These are phyloP conservation scores for Lophius piscatorius DNA, from an alignment of 2,113 vertebrate genomes.

Conservation along the genomic window DNA sequence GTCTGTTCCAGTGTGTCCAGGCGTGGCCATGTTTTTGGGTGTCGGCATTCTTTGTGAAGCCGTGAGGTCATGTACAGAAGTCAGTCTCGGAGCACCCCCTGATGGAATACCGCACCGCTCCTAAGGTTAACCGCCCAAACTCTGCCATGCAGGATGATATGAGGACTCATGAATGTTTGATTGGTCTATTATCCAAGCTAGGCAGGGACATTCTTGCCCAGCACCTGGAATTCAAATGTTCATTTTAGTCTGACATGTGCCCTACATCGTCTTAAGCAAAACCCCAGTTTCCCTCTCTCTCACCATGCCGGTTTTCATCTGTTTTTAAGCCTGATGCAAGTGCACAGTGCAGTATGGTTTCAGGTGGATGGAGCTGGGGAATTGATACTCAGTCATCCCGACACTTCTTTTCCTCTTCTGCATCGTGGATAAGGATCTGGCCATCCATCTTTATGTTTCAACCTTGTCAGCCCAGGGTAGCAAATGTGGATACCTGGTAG, in stretches of 20 bases:
- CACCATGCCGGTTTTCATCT: slow-evolving; percentile 44
- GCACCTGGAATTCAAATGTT: slow-evolving; percentile 64
- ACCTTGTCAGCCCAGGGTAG: slow-evolving; percentile 52
- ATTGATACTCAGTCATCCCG: slow-evolving; percentile 76
- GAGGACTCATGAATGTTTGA: slow-evolving; percentile 71
- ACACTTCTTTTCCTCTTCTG: slow-evolving; percentile 70
- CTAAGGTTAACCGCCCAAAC: slow-evolving; percentile 58
- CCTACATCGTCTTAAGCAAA: slow-evolving; percentile 18
- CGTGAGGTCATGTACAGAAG: slow-evolving; percentile 57
- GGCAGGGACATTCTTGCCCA: slow-evolving; percentile 48
- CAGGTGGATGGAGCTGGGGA: slow-evolving; percentile 67
- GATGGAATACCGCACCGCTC: slow-evolving; percentile 40
- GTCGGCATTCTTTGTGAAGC: slow-evolving; percentile 29
- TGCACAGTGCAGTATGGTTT: slow-evolving; percentile 50
- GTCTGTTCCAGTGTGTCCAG: slow-evolving; percentile 13
- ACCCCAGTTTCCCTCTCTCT: slow-evolving; percentile 20
- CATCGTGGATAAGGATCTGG: slow-evolving; percentile 70
- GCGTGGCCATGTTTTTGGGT: slow-evolving; percentile 30
- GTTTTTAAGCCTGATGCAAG: slow-evolving; percentile 33
- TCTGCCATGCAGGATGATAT: slow-evolving; percentile 52
- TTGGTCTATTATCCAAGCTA: slow-evolving; percentile 65
- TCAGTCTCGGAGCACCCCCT: slow-evolving; percentile 42
- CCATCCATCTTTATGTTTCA: slow-evolving; percentile 73
- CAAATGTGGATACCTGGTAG: slow-evolving; percentile 59
- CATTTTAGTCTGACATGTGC: slow-evolving; percentile 59